Evolutionary conservation across 1,140 invertebrate genomes (phyloP), one percentile per base, ranked within the genome.

Genomic region (Euura saliciscinereae): DNA sequence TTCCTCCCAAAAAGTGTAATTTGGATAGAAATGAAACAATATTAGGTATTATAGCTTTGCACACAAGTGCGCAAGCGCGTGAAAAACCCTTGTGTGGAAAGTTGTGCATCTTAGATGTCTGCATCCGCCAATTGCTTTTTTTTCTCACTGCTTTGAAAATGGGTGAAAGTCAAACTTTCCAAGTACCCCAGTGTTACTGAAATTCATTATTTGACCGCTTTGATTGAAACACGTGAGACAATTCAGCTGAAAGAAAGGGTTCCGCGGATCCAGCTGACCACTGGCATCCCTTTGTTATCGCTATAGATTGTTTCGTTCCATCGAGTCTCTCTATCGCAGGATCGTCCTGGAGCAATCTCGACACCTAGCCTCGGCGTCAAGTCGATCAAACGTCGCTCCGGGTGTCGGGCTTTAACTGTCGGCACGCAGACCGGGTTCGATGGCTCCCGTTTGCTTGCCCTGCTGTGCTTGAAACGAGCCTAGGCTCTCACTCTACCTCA

Each of bases 281-380:
- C 28, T 28, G 1, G 28, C 28, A 28, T 28, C 51, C 51, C 51
- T 59, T 79, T 78, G 81, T 80, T 80, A 79, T 81, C 80, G 80
- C 78, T 73, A 75, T 77, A 78, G 77, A 79, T 76, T 76, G 78
- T 75, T 81, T 80, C 80, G 78, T 81, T 80, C 74, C 75, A 73
- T 69, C 71, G 74, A 74, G 74, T 78, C 81, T 77, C 78, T 74
- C 73, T 4, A n/a, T 11, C 51, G 51, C 28, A 28, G 66, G 13
- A 64, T 72, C 70, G 65, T 28, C 10, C 64, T 43, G 28, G 11
- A 51, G 44, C 28, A 51, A 43, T 45, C 6, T 2, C 51, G 51
- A 59, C 51, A n/a, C 51, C 51, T 8, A n/a, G 8, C 8, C 13
- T n/a, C 3, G 51, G 13, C 51, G 51, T 59, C 51, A n/a, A 59